Evolutionary conservation across 2,888 invertebrate genomes (phyloP).

Genomic region (Calameuta filiformis): DNA sequence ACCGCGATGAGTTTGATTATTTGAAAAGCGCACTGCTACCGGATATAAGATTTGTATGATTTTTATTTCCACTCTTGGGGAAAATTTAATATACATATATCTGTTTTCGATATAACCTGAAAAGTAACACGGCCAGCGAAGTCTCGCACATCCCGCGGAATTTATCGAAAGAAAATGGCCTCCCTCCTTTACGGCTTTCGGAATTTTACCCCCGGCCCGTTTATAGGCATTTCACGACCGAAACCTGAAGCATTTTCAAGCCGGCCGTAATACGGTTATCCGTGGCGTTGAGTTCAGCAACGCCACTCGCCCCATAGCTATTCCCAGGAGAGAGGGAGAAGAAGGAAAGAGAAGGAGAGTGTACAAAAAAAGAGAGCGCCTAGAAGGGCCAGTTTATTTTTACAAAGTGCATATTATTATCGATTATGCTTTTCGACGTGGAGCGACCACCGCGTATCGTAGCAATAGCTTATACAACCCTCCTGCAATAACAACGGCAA

Average conservation of each 20-base stretch:
- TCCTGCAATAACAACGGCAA: not conserved
- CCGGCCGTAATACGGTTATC: not conserved
- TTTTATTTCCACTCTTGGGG: not conserved
- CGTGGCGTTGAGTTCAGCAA: not conserved
- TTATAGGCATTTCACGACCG: not conserved
- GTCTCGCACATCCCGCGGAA: not conserved
- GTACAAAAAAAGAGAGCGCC: not conserved
- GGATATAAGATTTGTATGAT: not conserved
- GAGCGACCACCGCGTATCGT: too few species aligned
- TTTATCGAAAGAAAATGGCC: not conserved
- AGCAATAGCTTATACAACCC: not conserved
- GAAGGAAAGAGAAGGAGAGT: not conserved
- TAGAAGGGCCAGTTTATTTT: constrained; percentile 30
- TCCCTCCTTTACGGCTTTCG: not conserved
- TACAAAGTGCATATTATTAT: constrained; percentile 57
- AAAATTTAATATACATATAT: not conserved
- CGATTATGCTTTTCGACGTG: constrained; percentile 34
- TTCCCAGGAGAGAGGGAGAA: not conserved
- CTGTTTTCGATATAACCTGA: not conserved
- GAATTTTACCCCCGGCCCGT: not conserved
- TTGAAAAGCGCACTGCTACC: not conserved
- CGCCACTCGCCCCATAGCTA: not conserved
- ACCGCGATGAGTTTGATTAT: not conserved
- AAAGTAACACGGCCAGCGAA: not conserved
- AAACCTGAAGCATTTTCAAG: not conserved